Evolutionary conservation across 2,888 invertebrate species (phyloP).

Genomic region (Corbicula japonica): DNA sequence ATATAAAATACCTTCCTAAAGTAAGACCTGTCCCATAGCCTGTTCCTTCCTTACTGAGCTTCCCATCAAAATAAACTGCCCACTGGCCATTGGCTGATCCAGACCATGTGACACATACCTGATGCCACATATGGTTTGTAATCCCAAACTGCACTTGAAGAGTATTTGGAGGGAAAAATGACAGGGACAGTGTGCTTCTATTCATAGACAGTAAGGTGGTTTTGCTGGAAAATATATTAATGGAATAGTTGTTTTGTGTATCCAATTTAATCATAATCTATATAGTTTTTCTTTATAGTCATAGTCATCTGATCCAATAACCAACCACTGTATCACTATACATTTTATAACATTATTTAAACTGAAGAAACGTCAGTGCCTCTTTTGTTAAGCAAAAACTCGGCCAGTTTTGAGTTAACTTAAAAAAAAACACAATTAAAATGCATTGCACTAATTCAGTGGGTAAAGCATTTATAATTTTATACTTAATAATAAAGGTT

Average conservation of each 20-base stretch:
- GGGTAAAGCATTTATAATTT: not conserved
- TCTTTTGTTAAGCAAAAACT: no score
- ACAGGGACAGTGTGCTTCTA: slow-evolving; percentile 26
- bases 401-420: no score
- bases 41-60: not conserved
- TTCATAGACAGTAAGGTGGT: slow-evolving; percentile 25
- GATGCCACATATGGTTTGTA: slow-evolving; percentile 72
- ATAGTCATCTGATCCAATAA: no score
- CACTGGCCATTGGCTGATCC: slow-evolving; percentile 55
- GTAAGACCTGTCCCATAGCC: not conserved
- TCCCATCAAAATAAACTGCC: slow-evolving; percentile 71
- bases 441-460: not conserved
- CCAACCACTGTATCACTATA: no score
- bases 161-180: slow-evolving; percentile 11
- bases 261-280: no score
- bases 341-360: no score
- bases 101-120: slow-evolving; percentile 74
- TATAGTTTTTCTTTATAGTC: no score
- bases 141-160: not conserved
- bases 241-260: no score
- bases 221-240: slow-evolving; percentile 42
- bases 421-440: not conserved
- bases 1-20: slow-evolving; percentile 2
- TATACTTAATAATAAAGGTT: not conserved
- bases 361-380: no score